Evolutionary conservation across 2,113 vertebrate species (phyloP), one percentile per base, ranked within the genome.

Genomic region (Archocentrus centrarchus): DNA sequence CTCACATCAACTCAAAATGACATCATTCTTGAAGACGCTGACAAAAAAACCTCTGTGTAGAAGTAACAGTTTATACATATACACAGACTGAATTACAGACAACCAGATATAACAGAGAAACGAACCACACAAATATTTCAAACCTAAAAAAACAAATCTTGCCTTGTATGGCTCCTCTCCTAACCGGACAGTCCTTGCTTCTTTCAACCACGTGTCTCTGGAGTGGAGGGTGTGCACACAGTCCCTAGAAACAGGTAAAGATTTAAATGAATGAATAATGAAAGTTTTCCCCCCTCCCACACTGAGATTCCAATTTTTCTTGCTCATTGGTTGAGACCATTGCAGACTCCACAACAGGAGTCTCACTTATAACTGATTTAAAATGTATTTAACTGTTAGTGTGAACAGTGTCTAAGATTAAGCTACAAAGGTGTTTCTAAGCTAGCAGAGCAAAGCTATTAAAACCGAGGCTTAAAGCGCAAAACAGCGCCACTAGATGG

Each of bases 141-240:
- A 59, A 62, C 7, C 4, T 15, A 59, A 6, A 14, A 53, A 1
- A 6, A 70, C 37, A 39, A 35, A 2, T 53, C 81, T 75, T 76
- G 98, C 98, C 95, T 99, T 99, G 85, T 96, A 99, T 2, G 98
- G 98, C 75, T 96, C 93, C 91, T 99, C 98, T 86, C 97, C 98
- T 2, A 98, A 70, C 84, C 96, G 93, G 89, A 99, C 98, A 39
- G 98, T 98, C 15, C 97, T 94, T 5, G 97, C 98, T 80, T 99
- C 96, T 90, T 99, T 99, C 82, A 99, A 93, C 98, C 98, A 99
- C 0, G 97, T 98, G 93, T 99, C 98, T 93, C 64, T 97, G 77
- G 98, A 99, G 88, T 99, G 98, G 73, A 99, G 92, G 0, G 96
- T 97, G 79, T 97, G 98, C n/a, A 99, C 93, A 6, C 98, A 99